Evolutionary conservation across 2,888 invertebrate species (phyloP), one percentile per base, ranked within the genome.

Genomic region (Drosophila meridiana): DNA sequence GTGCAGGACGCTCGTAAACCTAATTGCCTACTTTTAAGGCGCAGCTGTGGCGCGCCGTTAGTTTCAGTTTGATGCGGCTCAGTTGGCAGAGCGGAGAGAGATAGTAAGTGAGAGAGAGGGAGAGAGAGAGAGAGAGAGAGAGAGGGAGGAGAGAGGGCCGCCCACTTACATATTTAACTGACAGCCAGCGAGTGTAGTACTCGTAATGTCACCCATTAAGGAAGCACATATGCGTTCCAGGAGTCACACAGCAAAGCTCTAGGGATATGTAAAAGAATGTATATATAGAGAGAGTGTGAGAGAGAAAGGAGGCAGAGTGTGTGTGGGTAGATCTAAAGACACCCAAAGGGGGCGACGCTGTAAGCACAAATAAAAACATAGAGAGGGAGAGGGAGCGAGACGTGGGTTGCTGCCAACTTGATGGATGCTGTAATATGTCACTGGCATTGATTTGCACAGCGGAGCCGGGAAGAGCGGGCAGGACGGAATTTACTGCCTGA

Each of bases 381-480:
- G 38, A n/a, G 8, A 14, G 13, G 34, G 26, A 32, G 48, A 30
- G 40, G 8, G 28, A 14, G 32, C 2, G 8, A 14, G 40, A 14
- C 40, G 11, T 59, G 48, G 61, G 53, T 11, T 42, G 48, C 75
- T 76, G 86, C 62, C 88, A 82, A 70, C 71, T 87, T 87, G 87
- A 87, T 88, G 86, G 87, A 87, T 87, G 89, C 73, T 74, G 79
- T 88, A 90, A 88, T 87, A 83, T 88, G 90, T 87, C 89, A 86
- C 83, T 78, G 69, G 89, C 90, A 90, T 87, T 87, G 87, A 90
- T 87, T 90, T 88, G 79, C 75, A 64, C 68, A 69, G 55, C 62
- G 71, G 14, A 55, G 38, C 28, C 2, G 28, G 57, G 52, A 48
- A 42, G 28, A 14, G 56, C 42, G 3, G n/a, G 14, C 5, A 3